These are phyloP conservation scores for Ficedula albicollis DNA, from an alignment of 2,797 vertebrate species.

Conservation along the genomic window DNA sequence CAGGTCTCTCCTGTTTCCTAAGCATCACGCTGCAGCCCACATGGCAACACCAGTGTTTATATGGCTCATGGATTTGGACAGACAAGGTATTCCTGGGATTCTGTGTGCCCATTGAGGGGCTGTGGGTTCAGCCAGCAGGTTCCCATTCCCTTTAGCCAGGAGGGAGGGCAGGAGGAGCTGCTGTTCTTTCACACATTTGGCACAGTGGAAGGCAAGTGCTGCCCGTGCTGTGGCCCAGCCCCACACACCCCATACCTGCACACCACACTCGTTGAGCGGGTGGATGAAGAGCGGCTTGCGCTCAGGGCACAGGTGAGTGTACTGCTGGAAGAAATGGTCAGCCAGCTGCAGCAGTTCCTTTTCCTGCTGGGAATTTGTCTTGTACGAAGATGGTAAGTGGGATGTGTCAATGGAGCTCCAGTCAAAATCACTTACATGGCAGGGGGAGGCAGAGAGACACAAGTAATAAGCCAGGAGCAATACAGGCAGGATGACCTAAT, in stretches of 20 bases:
- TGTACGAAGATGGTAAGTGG: slow-evolving; percentile 78
- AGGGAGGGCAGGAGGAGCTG: neutral
- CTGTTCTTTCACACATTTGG: neutral
- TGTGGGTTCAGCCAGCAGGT: neutral
- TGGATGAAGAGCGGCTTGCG: slow-evolving; percentile 83
- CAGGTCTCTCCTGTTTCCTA: neutral
- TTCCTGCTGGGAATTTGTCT: slow-evolving; percentile 78
- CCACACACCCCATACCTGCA: slow-evolving; percentile 73
- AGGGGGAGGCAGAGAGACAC: neutral
- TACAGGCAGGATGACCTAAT: neutral
- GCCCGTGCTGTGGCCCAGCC: neutral
- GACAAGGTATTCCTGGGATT: rapidly evolving
- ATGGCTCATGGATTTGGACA: neutral
- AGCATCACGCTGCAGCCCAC: neutral
- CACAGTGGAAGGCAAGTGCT: neutral
- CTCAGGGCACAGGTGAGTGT: slow-evolving; percentile 80
- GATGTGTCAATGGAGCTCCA: slow-evolving; percentile 47
- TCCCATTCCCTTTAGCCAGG: neutral
- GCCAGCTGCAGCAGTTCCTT: slow-evolving; percentile 75
- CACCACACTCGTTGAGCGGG: slow-evolving; percentile 83
- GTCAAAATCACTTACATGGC: slow-evolving; percentile 5
- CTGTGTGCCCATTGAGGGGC: neutral
- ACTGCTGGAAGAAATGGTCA: slow-evolving; percentile 83
- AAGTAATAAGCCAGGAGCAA: neutral
- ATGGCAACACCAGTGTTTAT: neutral